Percentiles rank a stretch among this genome's conserved stretches.
Conservation (phyloP, 2,797 vertebrate species). For the Eremophila alpestris region DNA sequence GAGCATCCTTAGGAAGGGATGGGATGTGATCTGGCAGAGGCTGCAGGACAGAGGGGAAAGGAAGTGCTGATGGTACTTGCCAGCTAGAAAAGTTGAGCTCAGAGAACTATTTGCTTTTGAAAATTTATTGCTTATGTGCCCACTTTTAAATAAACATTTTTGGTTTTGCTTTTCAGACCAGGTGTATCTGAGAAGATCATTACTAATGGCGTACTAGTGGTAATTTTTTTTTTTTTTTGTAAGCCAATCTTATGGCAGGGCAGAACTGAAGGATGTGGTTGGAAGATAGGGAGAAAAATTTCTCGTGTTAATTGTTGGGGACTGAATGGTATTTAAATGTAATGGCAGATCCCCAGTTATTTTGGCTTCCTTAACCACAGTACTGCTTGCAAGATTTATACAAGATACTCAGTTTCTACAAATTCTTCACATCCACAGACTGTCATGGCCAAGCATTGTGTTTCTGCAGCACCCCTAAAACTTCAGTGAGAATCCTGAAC, state of each 20-base stretch:
- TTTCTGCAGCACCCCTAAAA: background rate
- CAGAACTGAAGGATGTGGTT: background rate
- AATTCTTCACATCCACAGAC: background rate
- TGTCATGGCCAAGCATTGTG: background rate
- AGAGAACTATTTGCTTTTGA: background rate
- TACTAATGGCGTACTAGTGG: conserved; percentile 58
- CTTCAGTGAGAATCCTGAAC: background rate
- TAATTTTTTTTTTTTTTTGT: background rate
- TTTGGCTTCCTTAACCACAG: background rate
- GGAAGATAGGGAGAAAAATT: background rate
- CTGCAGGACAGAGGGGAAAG: background rate
- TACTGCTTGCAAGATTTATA: background rate
- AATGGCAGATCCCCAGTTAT: background rate
- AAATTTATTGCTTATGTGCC: background rate
- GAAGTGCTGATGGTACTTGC: background rate
- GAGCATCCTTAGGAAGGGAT: background rate
- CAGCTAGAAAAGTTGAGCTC: background rate
- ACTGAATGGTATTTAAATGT: background rate
- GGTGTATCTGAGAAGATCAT: conserved; percentile 46
- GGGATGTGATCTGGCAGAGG: background rate
- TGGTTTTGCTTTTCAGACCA: conserved; percentile 44
- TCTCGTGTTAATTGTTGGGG: background rate
- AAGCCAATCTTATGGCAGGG: background rate
- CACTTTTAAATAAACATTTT: background rate
- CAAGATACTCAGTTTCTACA: background rate